Evolutionary conservation across 2,113 vertebrate genomes (phyloP).

Genomic region (Campylorhamphus procurvoides): DNA sequence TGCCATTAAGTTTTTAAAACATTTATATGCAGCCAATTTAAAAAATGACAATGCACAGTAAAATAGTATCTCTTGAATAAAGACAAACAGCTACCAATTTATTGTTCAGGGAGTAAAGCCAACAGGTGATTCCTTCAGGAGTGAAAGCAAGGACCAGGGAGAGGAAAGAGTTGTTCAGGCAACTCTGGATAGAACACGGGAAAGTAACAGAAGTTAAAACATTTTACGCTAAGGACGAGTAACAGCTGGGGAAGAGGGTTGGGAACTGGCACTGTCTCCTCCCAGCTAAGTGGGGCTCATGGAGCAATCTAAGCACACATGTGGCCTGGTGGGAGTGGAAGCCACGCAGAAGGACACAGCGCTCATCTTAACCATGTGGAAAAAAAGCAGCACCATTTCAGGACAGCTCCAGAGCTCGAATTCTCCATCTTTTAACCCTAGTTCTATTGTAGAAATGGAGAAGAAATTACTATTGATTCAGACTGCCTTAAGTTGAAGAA

Average conservation of each 20-base stretch:
- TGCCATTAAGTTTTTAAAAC: background rate
- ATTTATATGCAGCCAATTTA: background rate
- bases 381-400: background rate
- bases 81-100: background rate
- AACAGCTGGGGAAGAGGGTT: background rate
- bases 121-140: background rate
- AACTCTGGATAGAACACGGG: background rate
- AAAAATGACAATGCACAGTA: background rate
- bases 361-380: background rate
- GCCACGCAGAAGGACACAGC: background rate
- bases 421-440: background rate
- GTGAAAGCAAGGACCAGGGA: background rate
- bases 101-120: background rate
- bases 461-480: background rate
- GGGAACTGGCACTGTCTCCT: background rate
- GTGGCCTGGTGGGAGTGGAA: background rate
- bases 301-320: background rate
- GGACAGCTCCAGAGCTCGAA: background rate
- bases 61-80: background rate
- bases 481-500: background rate
- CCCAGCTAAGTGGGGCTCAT: background rate
- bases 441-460: background rate
- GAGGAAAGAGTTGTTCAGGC: background rate
- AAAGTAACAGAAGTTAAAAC: background rate
- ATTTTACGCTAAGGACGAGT: background rate